A percentile compares a stretch with the other conserved stretches of the same genome.
Evolutionary conservation across 2,113 vertebrate genomes (phyloP).

Genomic region (Tamias sibiricus): DNA sequence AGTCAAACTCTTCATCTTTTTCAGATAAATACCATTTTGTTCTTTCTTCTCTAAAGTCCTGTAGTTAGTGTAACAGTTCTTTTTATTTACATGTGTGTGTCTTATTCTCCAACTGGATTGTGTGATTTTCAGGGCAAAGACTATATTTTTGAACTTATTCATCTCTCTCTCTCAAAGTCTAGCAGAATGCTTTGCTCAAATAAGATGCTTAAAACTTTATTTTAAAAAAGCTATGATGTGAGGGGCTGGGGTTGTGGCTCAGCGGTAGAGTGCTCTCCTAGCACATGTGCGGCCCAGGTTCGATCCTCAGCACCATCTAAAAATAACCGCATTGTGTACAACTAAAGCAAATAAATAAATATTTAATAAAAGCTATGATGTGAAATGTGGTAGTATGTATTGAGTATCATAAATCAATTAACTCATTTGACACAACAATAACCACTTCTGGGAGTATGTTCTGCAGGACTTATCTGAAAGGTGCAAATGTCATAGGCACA

Average conservation of each 20-base stretch:
- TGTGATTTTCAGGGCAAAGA: background rate
- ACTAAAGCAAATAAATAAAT: too few species aligned
- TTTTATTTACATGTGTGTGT: background rate
- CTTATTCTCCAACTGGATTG: background rate
- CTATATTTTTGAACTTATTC: slow-evolving; percentile 15
- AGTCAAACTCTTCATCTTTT: background rate
- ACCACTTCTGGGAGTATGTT: background rate
- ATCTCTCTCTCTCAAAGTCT: background rate
- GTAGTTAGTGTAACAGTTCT: background rate
- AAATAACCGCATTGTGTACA: too few species aligned
- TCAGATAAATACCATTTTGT: background rate
- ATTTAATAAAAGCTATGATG: too few species aligned
- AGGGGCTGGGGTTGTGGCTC: too few species aligned
- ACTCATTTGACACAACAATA: background rate
- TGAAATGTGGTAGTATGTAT: slow-evolving; percentile 5
- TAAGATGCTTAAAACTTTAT: background rate
- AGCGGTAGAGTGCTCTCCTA: too few species aligned
- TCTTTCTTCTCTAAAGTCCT: background rate
- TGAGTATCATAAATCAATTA: background rate
- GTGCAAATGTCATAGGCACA: background rate
- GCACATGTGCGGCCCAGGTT: too few species aligned
- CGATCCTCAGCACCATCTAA: too few species aligned
- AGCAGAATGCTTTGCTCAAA: background rate
- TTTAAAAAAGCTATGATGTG: background rate
- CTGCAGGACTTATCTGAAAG: slow-evolving; percentile 11